Evolutionary conservation across 1,140 invertebrate species (phyloP), one percentile per base, ranked within the genome.

Genomic region (Caerostris extrusa): DNA sequence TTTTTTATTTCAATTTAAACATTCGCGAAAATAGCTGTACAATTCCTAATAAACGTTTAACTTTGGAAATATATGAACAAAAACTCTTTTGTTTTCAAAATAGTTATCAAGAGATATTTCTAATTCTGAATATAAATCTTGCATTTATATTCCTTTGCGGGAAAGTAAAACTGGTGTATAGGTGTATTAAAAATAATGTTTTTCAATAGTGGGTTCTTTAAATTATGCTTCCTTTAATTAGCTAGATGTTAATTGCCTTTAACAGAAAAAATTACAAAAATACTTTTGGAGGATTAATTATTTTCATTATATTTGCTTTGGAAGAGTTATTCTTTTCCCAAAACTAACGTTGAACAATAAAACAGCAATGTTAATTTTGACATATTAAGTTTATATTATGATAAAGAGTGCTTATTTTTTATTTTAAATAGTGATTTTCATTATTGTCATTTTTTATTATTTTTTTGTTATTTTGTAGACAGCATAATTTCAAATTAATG

Each of bases 1-100:
- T 5, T 71, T 50, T 50, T 90, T 90, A 58, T 69, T 19, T 56
- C 55, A 7, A 6, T 34, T 90, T 58, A 50, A 90, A 57, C 71
- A 77, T 34, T 6, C 7, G 69, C 8, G 8, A 77, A 34, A 34
- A 77, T 77, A 34, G 34, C 71, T 50, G 6, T 34, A 53, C 71
- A 53, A 77, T 77, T 77, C 8, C 71, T 77, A 77, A 77, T 77
- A 77, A 77, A 7, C 19, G 71, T 53, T 77, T 77, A 12, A 53
- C 34, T 10, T 77, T 64, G 5, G 14, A 34, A 77, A 77, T 77
- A 12, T 53, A 77, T 77, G 71, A 8, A 50, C 19, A 3, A 77
- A 34, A 77, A 77, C 3, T 50, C 19, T 53, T 77, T 53, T 77
- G 19, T 77, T 77, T 77, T 77, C 8, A 77, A 53, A 77, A 53